Conservation (phyloP, 2,113 vertebrate genomes). For the Chunga burmeisteri region DNA sequence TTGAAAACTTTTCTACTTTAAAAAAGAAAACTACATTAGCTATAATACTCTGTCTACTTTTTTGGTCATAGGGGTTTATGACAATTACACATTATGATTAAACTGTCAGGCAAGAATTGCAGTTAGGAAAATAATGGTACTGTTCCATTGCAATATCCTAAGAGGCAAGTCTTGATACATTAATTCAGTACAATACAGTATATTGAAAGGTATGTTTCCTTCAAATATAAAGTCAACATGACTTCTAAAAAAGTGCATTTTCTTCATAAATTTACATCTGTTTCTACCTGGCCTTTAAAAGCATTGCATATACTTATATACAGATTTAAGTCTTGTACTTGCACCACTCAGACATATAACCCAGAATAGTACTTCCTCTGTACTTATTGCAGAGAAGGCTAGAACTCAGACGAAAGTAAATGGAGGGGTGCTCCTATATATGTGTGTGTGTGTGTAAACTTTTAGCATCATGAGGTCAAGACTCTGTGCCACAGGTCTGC, state of each 20-base stretch:
- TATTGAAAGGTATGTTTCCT: background rate
- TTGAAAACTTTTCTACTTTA: background rate
- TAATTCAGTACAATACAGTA: background rate
- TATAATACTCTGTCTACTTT: background rate
- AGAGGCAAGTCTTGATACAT: background rate
- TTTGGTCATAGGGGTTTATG: background rate
- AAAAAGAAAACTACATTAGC: background rate
- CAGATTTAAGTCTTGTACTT: background rate
- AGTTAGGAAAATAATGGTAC: background rate
- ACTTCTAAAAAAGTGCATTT: background rate
- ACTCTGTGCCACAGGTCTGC: accelerated
- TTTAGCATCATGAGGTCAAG: background rate
- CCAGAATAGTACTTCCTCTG: background rate
- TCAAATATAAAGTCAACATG: background rate
- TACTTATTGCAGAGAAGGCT: background rate
- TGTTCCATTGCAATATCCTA: background rate
- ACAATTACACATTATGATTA: background rate
- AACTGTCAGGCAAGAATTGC: background rate
- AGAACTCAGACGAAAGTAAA: background rate
- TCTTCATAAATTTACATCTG: background rate
- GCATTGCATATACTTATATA: background rate
- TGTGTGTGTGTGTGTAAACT: background rate
- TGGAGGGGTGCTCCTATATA: background rate
- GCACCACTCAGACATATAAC: accelerated
- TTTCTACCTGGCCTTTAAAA: background rate